Conservation (phyloP, 2,797 vertebrate species). For the Scolopax rusticola region DNA sequence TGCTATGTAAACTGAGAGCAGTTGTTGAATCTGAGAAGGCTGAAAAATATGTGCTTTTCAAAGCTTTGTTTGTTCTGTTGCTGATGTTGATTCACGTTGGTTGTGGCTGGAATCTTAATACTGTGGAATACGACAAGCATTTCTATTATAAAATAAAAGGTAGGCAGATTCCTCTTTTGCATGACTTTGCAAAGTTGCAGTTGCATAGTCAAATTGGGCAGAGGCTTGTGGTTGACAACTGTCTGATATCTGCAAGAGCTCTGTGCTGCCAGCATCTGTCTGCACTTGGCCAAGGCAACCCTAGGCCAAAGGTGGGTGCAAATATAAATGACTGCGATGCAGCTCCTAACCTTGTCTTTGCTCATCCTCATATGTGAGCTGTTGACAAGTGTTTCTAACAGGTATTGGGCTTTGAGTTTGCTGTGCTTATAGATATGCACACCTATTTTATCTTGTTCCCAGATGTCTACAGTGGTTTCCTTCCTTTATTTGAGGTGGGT, state of each 20-base stretch:
- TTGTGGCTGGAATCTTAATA: not conserved
- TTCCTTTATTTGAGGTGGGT: not conserved
- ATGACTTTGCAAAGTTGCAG: not conserved
- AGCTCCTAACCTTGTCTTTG: not conserved
- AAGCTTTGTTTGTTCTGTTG: not conserved
- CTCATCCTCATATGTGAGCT: not conserved
- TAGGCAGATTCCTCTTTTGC: not conserved
- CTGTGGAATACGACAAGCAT: rapidly evolving
- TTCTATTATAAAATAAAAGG: rapidly evolving
- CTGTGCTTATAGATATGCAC: rapidly evolving
- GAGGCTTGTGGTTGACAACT: rapidly evolving
- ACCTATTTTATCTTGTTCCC: not conserved
- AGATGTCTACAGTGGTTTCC: rapidly evolving
- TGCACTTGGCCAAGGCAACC: not conserved
- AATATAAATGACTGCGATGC: not conserved
- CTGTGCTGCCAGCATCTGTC: not conserved
- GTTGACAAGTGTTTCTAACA: not conserved
- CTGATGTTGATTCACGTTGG: rapidly evolving
- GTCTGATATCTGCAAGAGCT: not conserved
- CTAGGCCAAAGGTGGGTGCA: not conserved
- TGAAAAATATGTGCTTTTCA: not conserved
- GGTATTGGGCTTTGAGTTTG: not conserved
- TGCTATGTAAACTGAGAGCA: conserved; percentile 40
- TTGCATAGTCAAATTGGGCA: not conserved
- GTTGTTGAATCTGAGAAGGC: not conserved